phyloP scores from a whole-genome alignment of 2,888 invertebrate genomes.

The Coenonympha arcania region DNA sequence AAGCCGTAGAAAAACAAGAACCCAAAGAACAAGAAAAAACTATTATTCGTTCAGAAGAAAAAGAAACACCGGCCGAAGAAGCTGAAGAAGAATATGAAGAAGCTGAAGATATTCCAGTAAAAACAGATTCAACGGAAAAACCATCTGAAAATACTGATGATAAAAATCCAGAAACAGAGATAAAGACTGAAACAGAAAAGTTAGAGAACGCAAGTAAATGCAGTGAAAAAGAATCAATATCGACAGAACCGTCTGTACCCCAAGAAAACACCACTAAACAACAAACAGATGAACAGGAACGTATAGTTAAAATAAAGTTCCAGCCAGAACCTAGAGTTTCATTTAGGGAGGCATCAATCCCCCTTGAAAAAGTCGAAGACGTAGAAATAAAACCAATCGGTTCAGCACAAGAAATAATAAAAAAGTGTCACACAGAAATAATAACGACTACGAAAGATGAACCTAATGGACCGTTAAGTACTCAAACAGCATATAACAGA shows the following conservation, averaged over 20 bases:
- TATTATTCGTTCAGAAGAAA: conserved; percentile 19
- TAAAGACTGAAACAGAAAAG: not conserved
- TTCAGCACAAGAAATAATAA: conserved; percentile 48
- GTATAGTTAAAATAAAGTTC: conserved; percentile 22
- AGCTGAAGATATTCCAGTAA: conserved; percentile 28
- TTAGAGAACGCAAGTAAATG: conserved; percentile 26
- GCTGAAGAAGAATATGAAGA: conserved; percentile 33
- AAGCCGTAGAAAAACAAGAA: conserved; percentile 26
- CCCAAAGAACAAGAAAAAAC: conserved; percentile 26
- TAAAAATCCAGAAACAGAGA: conserved; percentile 26
- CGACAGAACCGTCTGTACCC: conserved; percentile 13
- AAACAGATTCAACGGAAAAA: conserved; percentile 32
- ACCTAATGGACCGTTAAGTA: conserved; percentile 48
- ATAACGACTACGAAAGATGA: conserved; percentile 48
- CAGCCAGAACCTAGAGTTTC: conserved; percentile 41
- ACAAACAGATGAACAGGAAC: conserved; percentile 26
- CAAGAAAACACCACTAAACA: conserved; percentile 28
- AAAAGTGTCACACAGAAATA: conserved; percentile 62
- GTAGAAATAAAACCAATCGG: conserved; percentile 67
- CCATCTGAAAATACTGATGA: conserved; percentile 8
- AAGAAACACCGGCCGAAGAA: conserved; percentile 33
- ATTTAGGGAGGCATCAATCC: conserved; percentile 58
- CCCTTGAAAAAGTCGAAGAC: conserved; percentile 64
- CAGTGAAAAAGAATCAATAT: conserved; percentile 25
- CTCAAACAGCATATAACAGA: conserved; percentile 62